A percentile compares a stretch with the other conserved stretches of the same genome.
These are phyloP conservation scores for Pterostichus niger DNA, from an alignment of 2,888 invertebrate genomes.

Conservation along the genomic window DNA sequence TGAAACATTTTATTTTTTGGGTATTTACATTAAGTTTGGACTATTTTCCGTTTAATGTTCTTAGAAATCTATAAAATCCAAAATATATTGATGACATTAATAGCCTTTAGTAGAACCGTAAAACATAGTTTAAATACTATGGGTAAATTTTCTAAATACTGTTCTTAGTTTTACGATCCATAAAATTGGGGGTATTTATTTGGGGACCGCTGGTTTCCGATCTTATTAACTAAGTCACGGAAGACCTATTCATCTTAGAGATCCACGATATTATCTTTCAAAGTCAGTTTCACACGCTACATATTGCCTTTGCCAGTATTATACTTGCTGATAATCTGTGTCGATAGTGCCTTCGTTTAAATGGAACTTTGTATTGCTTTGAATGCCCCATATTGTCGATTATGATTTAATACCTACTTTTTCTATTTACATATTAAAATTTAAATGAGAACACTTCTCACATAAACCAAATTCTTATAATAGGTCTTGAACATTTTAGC, in stretches of 20 bases:
- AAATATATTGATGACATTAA: conserved; percentile 38
- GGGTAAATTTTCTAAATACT: conserved; percentile 44
- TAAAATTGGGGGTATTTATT: conserved; percentile 43
- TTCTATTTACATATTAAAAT: conserved; percentile 60
- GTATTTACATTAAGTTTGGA: background rate
- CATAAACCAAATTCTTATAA: conserved; percentile 39
- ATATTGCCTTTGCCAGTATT: conserved; percentile 34
- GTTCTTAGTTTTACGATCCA: conserved; percentile 41
- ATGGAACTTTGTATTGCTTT: conserved; percentile 49
- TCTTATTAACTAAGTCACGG: conserved; percentile 65
- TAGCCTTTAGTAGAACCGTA: conserved; percentile 27
- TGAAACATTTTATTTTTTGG: background rate
- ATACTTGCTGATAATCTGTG: conserved; percentile 34
- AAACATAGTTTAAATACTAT: conserved; percentile 36
- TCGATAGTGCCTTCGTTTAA: conserved; percentile 44
- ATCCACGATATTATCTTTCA: conserved; percentile 63
- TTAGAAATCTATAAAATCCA: conserved; percentile 24
- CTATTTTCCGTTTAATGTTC: background rate
- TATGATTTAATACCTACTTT: conserved; percentile 54
- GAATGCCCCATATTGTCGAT: conserved; percentile 59
- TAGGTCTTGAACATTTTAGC: conserved; percentile 33
- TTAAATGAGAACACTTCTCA: conserved; percentile 47
- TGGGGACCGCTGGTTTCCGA: conserved; percentile 53
- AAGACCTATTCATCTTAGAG: conserved; percentile 60
- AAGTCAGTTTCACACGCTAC: conserved; percentile 65